Base-by-base conservation (phyloP, 2,888 invertebrate genomes). In the Megastigmus dorsalis region DNA sequence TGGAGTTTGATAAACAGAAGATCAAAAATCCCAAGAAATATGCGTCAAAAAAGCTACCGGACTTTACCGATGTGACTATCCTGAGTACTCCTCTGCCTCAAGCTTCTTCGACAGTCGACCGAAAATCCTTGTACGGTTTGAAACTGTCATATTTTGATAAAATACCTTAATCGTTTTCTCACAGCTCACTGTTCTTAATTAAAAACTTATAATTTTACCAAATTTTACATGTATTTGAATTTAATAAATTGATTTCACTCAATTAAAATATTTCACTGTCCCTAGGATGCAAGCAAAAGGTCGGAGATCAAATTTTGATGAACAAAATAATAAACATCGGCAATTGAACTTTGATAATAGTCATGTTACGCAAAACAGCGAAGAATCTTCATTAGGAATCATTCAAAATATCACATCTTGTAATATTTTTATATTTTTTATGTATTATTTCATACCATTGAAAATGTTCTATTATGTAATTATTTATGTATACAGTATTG, bases 41-140 rank as follows among this genome's bases (percentile, higher is more conserved):
- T 30, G 1, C 15, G 41, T 2, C 15, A 9, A 48, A 60, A n/a
- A 65, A 63, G 13, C 13, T 9, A 9, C 33, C 62, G 6, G 77
- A 77, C 36, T 62, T 75, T 1, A 72, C 74, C 4, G 74, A 77
- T 26, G 52, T 75, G 1, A 86, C 87, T 10, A 73, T 88, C 41
- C 68, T 84, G 72, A 82, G 78, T 62, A 89, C 89, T 18, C 88
- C 89, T 30, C 77, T 84, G 78, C 89, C 89, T 6, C 87, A 86
- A 78, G 89, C 89, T 43, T 83, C 86, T 18, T 89, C 89, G 3
- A 90, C 89, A 20, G 86, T 87, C 28, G 83, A 85, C 68, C 85
- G 86, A 76, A 87, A 84, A 79, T 79, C 76, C 36, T 75, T 78
- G 86, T 87, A 75, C 68, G 82, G 81, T 54, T 74, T 71, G n/a